These are phyloP conservation scores for Rousettus leschenaultii DNA, from an alignment of 2,113 vertebrate genomes.

Conservation along the genomic window DNA sequence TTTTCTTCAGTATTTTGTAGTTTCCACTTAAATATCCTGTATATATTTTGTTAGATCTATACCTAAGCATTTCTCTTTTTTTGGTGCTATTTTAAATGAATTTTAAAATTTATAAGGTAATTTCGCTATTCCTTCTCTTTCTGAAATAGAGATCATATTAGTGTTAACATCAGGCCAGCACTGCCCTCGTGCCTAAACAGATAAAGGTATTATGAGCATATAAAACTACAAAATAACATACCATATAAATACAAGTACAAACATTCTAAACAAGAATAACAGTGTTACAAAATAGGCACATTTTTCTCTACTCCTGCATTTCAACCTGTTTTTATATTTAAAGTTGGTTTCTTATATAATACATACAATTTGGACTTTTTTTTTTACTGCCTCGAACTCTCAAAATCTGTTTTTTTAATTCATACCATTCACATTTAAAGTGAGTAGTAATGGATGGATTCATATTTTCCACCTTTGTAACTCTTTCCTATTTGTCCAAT, in stretches of 20 bases:
- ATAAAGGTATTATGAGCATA: background rate
- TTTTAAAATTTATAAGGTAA: background rate
- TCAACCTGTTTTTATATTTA: background rate
- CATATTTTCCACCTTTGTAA: background rate
- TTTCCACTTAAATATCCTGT: background rate
- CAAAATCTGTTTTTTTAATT: background rate
- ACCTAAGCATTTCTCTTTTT: background rate
- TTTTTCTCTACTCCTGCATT: background rate
- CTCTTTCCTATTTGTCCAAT: background rate
- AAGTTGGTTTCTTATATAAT: background rate
- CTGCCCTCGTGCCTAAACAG: background rate
- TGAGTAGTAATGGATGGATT: background rate
- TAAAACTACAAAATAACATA: background rate
- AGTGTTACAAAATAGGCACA: background rate
- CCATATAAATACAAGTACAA: background rate
- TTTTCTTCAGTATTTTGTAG: background rate
- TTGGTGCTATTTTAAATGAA: background rate
- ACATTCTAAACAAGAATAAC: background rate
- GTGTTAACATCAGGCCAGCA: background rate
- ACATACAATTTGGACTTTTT: background rate
- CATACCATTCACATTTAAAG: background rate
- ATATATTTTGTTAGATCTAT: background rate
- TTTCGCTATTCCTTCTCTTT: background rate
- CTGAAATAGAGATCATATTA: background rate
- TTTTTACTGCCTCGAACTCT: background rate